Evolutionary conservation across 2,113 vertebrate species (phyloP).

Genomic region (Tringa solitaria): DNA sequence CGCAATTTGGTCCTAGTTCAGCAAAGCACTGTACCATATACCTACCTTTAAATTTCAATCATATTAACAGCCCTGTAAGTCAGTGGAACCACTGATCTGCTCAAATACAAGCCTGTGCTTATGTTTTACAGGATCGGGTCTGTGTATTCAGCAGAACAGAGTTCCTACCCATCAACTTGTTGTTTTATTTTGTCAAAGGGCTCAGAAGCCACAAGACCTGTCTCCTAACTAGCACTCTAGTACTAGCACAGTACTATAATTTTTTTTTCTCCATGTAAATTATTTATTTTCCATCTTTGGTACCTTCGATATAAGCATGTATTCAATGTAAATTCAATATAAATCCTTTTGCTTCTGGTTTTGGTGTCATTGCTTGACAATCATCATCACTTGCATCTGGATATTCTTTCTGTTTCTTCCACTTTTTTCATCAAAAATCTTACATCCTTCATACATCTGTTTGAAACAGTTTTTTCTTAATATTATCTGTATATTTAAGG

Average conservation of each 20-base stretch:
- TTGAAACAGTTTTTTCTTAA: not conserved
- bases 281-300: not conserved
- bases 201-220: not conserved
- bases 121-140: not conserved
- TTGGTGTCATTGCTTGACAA: not conserved
- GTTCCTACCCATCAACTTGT: not conserved
- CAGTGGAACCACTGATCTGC: not conserved
- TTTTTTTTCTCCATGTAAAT: not conserved
- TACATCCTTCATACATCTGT: not conserved
- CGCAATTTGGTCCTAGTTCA: not conserved
- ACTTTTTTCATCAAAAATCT: not conserved
- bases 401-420: not conserved
- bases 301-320: not conserved
- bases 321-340: not conserved
- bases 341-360: not conserved
- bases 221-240: not conserved
- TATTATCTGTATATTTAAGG: not conserved
- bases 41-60: not conserved
- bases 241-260: no score
- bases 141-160: not conserved
- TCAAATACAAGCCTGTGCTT: not conserved
- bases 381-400: not conserved
- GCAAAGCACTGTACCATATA: not conserved
- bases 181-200: not conserved
- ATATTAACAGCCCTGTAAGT: not conserved